Percentiles rank a stretch among this genome's conserved stretches.
Conservation (phyloP, 1,140 invertebrate species). For the Drosophila cardini region DNA sequence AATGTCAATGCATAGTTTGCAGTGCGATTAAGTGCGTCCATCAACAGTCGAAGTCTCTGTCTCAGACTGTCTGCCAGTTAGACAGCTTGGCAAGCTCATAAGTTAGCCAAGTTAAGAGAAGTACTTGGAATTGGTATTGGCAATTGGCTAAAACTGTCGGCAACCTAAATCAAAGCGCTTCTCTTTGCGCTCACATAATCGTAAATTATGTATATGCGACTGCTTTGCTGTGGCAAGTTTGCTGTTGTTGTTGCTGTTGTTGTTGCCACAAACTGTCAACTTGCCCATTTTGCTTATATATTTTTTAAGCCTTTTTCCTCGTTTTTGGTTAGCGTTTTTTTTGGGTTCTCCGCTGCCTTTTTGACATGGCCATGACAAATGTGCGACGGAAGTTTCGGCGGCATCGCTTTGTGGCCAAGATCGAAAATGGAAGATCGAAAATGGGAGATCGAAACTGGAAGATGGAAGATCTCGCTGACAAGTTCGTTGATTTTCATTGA, state of each 20-base stretch:
- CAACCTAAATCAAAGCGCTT: slow-evolving; percentile 75
- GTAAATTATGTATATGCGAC: slow-evolving; percentile 70
- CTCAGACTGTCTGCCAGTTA: neutral
- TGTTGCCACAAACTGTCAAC: slow-evolving; percentile 30
- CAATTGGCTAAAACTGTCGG: slow-evolving; percentile 43
- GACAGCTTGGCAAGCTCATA: slow-evolving; percentile 52
- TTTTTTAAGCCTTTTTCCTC: too few relatives aligned
- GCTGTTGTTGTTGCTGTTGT: too few relatives aligned
- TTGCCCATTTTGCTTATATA: slow-evolving; percentile 1
- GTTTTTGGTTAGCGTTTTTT: neutral
- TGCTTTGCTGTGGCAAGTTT: slow-evolving; percentile 26
- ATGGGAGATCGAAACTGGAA: slow-evolving; percentile 2
- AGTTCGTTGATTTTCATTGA: slow-evolving; percentile 70
- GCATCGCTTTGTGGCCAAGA: slow-evolving; percentile 43
- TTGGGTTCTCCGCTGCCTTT: slow-evolving; percentile 56
- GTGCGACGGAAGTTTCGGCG: slow-evolving; percentile 71
- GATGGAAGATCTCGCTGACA: slow-evolving; percentile 52
- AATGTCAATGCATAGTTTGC: slow-evolving; percentile 71
- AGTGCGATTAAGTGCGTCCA: slow-evolving; percentile 64
- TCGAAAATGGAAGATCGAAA: too few relatives aligned
- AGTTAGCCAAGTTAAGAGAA: slow-evolving; percentile 47
- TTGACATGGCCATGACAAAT: slow-evolving; percentile 73
- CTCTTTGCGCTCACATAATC: slow-evolving; percentile 58
- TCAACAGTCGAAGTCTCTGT: slow-evolving; percentile 38
- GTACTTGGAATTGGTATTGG: slow-evolving; percentile 4